Evolutionary conservation across 2,888 invertebrate genomes (phyloP).

Genomic region (Clitarchus hookeri): DNA sequence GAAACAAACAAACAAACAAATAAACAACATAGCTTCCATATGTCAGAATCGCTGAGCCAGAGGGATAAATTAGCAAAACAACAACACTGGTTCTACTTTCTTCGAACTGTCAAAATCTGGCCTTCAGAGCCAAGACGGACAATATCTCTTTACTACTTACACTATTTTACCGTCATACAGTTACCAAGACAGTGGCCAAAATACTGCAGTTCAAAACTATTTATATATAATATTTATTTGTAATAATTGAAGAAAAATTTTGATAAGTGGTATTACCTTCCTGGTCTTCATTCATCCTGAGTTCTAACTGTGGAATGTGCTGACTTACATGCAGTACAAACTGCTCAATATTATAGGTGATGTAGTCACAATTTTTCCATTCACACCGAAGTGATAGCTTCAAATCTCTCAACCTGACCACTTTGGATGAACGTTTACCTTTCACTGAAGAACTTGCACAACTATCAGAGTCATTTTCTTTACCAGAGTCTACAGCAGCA

Average conservation of each 20-base stretch:
- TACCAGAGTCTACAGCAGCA: not conserved
- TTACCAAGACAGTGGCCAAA: too few relatives aligned
- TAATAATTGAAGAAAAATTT: not conserved
- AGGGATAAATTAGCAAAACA: too few relatives aligned
- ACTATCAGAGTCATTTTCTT: not conserved
- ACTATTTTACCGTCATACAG: too few relatives aligned
- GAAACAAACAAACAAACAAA: too few relatives aligned
- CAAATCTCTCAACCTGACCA: slow-evolving; percentile 48
- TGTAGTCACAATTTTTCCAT: slow-evolving; percentile 61
- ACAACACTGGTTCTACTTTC: too few relatives aligned
- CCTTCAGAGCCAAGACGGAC: too few relatives aligned
- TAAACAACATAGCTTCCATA: too few relatives aligned
- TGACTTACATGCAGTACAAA: slow-evolving; percentile 63
- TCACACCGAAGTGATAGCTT: slow-evolving; percentile 59
- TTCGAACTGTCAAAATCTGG: too few relatives aligned
- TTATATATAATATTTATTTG: too few relatives aligned
- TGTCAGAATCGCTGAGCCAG: too few relatives aligned
- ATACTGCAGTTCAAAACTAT: too few relatives aligned
- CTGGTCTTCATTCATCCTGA: slow-evolving; percentile 45
- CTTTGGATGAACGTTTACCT: not conserved
- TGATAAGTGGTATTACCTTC: slow-evolving; percentile 31
- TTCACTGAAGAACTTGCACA: not conserved
- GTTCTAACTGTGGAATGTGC: slow-evolving; percentile 59
- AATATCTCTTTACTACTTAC: too few relatives aligned
- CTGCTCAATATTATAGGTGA: slow-evolving; percentile 54